Percentiles rank a stretch among this genome's conserved stretches.
Conservation (phyloP, 2,797 vertebrate species). For the Buceros bicornis region DNA sequence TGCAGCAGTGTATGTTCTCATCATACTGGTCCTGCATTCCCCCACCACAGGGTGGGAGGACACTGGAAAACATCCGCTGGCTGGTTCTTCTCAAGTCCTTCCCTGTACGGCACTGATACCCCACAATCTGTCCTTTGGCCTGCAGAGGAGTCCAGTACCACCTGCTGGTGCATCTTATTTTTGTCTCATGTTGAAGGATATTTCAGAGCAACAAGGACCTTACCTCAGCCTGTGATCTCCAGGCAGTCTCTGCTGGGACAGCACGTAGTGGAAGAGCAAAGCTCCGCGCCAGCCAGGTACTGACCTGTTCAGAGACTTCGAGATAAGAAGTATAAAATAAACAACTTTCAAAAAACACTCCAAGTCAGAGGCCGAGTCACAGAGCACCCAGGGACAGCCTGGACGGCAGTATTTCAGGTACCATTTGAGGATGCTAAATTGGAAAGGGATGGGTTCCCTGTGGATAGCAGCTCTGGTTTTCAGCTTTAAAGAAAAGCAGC, state of each 20-base stretch:
- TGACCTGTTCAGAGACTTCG: background rate
- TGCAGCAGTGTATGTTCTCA: background rate
- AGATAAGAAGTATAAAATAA: background rate
- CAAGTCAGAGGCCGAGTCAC: background rate
- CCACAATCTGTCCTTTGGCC: background rate
- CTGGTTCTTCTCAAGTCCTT: background rate
- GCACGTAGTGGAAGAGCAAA: background rate
- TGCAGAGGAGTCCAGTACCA: background rate
- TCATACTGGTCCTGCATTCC: background rate
- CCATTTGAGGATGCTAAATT: background rate
- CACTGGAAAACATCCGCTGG: background rate
- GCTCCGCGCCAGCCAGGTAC: background rate
- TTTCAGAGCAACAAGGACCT: background rate
- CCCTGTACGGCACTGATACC: background rate
- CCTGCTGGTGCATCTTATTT: background rate
- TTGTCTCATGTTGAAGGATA: background rate
- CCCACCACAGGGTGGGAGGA: accelerated
- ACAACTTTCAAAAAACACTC: background rate
- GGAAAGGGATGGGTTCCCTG: background rate
- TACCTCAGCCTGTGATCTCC: background rate
- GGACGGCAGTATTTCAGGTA: background rate
- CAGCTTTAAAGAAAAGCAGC: background rate
- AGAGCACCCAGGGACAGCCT: background rate
- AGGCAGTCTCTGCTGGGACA: background rate
- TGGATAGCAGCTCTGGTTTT: background rate